A percentile compares a stretch with the other conserved stretches of the same genome.
phyloP scores from a whole-genome alignment of 2,888 invertebrate genomes.

The Cancer borealis region DNA sequence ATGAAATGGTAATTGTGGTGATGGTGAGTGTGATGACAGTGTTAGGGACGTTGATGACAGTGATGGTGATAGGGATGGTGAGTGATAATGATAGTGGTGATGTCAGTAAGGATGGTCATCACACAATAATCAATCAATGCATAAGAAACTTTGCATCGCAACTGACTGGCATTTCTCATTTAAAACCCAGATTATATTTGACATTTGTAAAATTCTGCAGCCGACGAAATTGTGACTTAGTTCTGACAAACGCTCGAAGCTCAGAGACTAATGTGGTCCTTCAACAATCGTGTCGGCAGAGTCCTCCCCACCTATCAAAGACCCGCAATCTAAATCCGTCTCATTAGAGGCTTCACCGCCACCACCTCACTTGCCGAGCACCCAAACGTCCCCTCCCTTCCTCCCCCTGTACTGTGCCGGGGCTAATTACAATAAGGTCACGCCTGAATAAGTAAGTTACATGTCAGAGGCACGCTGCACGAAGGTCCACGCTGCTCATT shows the following conservation, averaged over 20 bases:
- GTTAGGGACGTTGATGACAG: neutral
- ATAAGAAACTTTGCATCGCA: neutral
- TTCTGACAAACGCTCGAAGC: neutral
- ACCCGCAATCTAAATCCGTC: neutral
- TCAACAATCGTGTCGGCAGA: neutral
- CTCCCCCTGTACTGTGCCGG: neutral
- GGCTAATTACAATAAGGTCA: constrained; percentile 15
- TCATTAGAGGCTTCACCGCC: neutral
- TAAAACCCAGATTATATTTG: constrained; percentile 25
- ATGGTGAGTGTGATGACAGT: neutral
- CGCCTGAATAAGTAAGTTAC: constrained; percentile 11
- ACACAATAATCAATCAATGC: neutral
- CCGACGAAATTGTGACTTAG: neutral
- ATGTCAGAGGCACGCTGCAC: constrained; percentile 3
- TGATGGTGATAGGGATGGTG: neutral
- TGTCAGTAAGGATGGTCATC: neutral
- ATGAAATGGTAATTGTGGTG: neutral
- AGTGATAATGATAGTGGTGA: neutral
- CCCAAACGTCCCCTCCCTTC: neutral
- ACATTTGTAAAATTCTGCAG: neutral
- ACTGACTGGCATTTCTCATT: constrained; percentile 26
- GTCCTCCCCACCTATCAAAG: neutral
- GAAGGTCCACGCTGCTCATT: neutral
- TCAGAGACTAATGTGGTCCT: neutral
- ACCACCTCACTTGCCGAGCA: neutral